Evolutionary conservation across 1,140 invertebrate species (phyloP), one percentile per base, ranked within the genome.

Genomic region (Daktulosphaira vitifoliae): DNA sequence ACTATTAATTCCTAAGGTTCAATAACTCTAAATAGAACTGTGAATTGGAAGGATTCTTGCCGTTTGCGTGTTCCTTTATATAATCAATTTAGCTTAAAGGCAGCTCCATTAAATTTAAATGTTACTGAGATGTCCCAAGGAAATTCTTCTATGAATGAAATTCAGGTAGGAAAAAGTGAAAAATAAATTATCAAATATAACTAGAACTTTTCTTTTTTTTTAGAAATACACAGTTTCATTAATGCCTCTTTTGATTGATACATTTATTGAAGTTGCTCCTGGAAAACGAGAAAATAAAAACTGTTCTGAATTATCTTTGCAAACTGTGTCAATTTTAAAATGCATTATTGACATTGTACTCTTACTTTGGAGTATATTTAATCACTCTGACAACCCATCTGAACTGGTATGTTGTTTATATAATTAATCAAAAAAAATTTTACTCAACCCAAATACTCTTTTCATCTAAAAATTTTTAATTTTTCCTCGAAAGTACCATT

Each of bases 11-110:
- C n/a, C n/a, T 29, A 16, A 59, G 53, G 33, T 59, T 59, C 42
- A 49, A 66, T 69, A 64, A 53, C 68, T 68, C 26, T 56, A 71
- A 69, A 70, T 80, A 46, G 71, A 64, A 11, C 46, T 25, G 16
- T 67, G 18, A 53, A 62, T 16, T 46, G 38, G 44, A 64, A 51
- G 26, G 38, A 33, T 33, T 33, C 65, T 9, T 42, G 50, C 16
- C 48, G 56, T 11, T 25, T 69, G 18, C 38, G 65, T 18, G 59
- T 71, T 23, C 66, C 68, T 25, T 52, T 71, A 11, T 66, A 71
- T 39, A 44, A 69, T 11, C 62, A 68, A 7, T 59, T 39, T 6
- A 64, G 66, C 25, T 50, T 68, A 11, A 68, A 66, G 6, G 42
- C 66, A 2, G 65, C 50, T n/a, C 67, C 65, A 33, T 68, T 69